Evolutionary conservation across 2,888 invertebrate species (phyloP).

Genomic region (Troides aeacus): DNA sequence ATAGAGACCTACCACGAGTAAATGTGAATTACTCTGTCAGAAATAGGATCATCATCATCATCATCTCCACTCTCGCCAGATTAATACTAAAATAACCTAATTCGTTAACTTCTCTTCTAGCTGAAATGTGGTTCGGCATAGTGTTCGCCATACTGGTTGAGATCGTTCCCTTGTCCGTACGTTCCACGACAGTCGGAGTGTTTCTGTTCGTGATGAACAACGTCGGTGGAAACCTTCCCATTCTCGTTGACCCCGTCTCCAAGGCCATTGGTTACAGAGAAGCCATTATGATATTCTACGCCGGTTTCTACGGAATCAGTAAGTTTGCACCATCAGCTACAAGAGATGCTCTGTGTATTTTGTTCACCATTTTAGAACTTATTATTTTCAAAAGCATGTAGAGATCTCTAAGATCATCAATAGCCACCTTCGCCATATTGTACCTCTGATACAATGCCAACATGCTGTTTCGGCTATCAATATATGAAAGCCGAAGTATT

Average conservation of each 20-base stretch:
- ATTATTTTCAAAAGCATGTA: too few species aligned
- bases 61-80: background rate
- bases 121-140: conserved; percentile 97
- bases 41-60: background rate
- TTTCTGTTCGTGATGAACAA: conserved; percentile 96
- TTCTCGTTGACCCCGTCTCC: conserved; percentile 91
- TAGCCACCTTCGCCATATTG: too few species aligned
- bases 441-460: too few species aligned
- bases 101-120: conserved; percentile 62
- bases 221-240: conserved; percentile 93
- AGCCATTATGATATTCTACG: conserved; percentile 92
- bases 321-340: conserved; percentile 56
- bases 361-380: too few species aligned
- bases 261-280: conserved; percentile 90
- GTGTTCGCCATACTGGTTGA: conserved; percentile 94
- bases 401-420: too few species aligned
- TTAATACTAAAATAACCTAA: background rate
- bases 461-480: too few species aligned
- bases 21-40: background rate
- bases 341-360: too few species aligned
- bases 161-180: conserved; percentile 89
- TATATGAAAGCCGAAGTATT: too few species aligned
- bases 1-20: too few species aligned
- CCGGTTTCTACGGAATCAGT: conserved; percentile 93
- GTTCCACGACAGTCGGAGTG: conserved; percentile 92